phyloP scores from a whole-genome alignment of 2,888 invertebrate genomes.

The Cheilosia grossa region DNA sequence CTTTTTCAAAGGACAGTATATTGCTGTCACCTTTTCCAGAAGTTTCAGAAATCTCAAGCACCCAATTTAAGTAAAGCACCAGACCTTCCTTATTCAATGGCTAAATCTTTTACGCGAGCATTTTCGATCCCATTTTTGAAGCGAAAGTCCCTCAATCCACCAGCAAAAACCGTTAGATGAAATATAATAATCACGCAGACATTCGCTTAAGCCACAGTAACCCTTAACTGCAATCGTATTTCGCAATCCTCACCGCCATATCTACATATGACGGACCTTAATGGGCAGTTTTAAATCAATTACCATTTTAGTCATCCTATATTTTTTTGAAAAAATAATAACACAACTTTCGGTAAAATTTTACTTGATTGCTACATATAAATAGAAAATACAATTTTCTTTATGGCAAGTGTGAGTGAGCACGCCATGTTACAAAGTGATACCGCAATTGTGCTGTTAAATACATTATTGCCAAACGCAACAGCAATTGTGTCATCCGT shows the following conservation, averaged over 20 bases:
- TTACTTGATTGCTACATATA: conserved; percentile 5
- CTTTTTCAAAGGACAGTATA: too few species aligned
- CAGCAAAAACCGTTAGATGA: too few species aligned
- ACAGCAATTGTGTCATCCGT: conserved; percentile 56
- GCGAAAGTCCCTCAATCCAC: too few species aligned
- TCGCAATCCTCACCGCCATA: background rate
- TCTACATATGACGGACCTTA: background rate
- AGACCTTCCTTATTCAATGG: too few species aligned
- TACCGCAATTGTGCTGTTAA: conserved; percentile 58
- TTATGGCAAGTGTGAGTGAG: conserved; percentile 34
- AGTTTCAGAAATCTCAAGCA: too few species aligned
- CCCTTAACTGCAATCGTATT: too few species aligned
- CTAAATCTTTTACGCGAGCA: too few species aligned
- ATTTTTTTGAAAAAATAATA: conserved; percentile 5
- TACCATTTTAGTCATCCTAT: conserved; percentile 4
- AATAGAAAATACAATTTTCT: conserved; percentile 39
- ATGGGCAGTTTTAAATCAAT: conserved; percentile 30
- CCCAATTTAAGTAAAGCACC: too few species aligned
- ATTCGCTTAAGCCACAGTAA: too few species aligned
- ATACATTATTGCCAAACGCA: conserved; percentile 67
- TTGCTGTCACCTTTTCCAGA: too few species aligned
- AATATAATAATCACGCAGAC: too few species aligned
- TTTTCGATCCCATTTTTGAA: too few species aligned
- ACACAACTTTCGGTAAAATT: conserved; percentile 20
- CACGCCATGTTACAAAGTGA: conserved; percentile 24